phyloP scores from a whole-genome alignment of 1,140 invertebrate species.

The Neodiprion fabricii region DNA sequence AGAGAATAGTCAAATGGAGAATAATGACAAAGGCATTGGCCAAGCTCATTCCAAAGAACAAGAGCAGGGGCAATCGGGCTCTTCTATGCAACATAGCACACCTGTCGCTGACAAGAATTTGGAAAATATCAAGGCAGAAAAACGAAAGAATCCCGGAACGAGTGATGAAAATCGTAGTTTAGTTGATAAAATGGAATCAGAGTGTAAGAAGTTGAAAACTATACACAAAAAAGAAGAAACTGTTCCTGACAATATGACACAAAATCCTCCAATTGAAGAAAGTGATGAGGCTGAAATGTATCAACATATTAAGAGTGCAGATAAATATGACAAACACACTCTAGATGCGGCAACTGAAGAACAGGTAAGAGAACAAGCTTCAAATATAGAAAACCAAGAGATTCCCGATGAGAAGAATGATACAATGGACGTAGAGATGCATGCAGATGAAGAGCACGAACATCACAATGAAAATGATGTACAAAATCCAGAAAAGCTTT shows the following conservation, averaged over 20 bases:
- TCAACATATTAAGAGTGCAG: constrained; percentile 85
- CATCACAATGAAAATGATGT: constrained; percentile 34
- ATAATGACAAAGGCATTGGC: constrained; percentile 60
- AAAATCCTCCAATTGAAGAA: constrained; percentile 58
- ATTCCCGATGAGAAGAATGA: constrained; percentile 65
- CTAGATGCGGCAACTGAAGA: constrained; percentile 81
- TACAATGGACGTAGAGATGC: constrained; percentile 63
- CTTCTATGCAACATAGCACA: constrained; percentile 44
- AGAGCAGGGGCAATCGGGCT: constrained; percentile 58
- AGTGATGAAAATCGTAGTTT: constrained; percentile 59
- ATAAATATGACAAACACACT: constrained; percentile 68
- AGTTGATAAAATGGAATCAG: constrained; percentile 54
- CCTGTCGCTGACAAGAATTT: constrained; percentile 38
- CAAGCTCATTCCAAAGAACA: constrained; percentile 61
- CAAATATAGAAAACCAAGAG: constrained; percentile 66
- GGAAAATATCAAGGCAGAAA: constrained; percentile 45
- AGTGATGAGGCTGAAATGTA: constrained; percentile 73
- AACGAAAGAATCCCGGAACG: constrained; percentile 59
- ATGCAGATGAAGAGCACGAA: constrained; percentile 58
- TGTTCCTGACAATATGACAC: constrained; percentile 60
- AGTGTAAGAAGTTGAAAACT: constrained; percentile 65
- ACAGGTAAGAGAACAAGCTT: constrained; percentile 77
- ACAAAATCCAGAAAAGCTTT: constrained; percentile 58
- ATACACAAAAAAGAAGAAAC: constrained; percentile 55
- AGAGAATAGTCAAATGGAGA: constrained; percentile 52